Percentiles rank a stretch among this genome's conserved stretches.
phyloP scores from a whole-genome alignment of 2,888 invertebrate genomes.

The Torymus aiolomorphi region DNA sequence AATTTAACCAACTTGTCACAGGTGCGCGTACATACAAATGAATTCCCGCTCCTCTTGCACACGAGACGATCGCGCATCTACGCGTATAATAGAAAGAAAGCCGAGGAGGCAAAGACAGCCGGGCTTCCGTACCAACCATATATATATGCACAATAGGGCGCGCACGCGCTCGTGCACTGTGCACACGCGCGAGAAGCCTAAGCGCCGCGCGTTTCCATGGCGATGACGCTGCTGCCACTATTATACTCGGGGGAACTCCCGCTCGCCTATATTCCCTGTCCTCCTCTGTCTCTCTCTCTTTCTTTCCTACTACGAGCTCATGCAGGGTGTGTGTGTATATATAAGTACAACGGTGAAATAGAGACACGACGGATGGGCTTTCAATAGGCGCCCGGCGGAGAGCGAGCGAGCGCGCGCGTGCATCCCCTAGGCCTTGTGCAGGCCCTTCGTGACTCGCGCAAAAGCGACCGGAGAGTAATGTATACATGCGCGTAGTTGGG shows the following conservation, averaged over 20 bases:
- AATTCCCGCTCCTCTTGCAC: too few relatives aligned
- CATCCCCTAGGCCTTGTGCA: too few relatives aligned
- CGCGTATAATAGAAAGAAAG: too few relatives aligned
- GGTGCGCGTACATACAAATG: too few relatives aligned
- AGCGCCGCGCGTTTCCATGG: slow-evolving; percentile 58
- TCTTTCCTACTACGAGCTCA: too few relatives aligned
- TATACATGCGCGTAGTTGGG: neutral
- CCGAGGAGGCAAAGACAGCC: too few relatives aligned
- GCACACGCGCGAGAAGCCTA: slow-evolving; percentile 1
- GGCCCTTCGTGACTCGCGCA: neutral
- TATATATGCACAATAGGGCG: slow-evolving; percentile 18
- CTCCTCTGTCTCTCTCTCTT: neutral
- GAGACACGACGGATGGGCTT: slow-evolving; percentile 2
- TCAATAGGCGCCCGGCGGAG: too few relatives aligned
- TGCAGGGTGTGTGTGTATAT: neutral
- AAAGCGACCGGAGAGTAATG: slow-evolving; percentile 13
- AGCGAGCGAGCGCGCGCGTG: neutral
- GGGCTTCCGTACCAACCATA: neutral
- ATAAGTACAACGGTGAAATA: neutral
- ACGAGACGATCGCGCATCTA: too few relatives aligned
- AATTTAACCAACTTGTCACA: too few relatives aligned
- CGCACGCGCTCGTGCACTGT: neutral
- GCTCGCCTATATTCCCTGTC: neutral
- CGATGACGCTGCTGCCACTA: slow-evolving; percentile 39
- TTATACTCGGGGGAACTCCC: slow-evolving; percentile 14